These are phyloP conservation scores for Erythrolamprus reginae DNA, from an alignment of 2,113 vertebrate species.

Conservation along the genomic window DNA sequence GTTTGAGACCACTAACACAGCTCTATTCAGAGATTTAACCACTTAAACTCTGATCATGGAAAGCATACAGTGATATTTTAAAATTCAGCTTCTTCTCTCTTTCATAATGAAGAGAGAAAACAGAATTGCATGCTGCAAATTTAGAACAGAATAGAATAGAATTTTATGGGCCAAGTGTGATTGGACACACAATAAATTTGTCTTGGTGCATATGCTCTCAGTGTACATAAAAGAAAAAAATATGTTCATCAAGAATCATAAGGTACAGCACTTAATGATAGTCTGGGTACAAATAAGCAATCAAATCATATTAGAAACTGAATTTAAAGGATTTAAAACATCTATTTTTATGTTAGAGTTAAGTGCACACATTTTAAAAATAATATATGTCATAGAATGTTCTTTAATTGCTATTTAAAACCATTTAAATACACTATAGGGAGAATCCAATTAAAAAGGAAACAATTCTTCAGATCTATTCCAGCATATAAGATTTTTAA, in stretches of 20 bases:
- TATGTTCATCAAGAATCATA: no score
- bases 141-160: no score
- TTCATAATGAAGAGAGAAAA: slow-evolving; percentile 9
- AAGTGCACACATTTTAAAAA: not conserved
- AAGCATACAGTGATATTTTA: not conserved
- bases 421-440: slow-evolving; percentile 18
- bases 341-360: no score
- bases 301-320: no score
- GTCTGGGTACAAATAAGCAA: no score
- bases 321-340: no score
- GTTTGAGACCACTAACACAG: not conserved
- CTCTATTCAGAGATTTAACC: not conserved
- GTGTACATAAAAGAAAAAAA: no score
- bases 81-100: slow-evolving; percentile 19
- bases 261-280: no score
- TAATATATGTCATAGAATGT: not conserved
- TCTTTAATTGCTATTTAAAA: not conserved
- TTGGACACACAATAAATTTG: no score
- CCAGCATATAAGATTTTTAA: not conserved
- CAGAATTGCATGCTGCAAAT: not conserved
- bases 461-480: slow-evolving; percentile 8
- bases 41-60: slow-evolving; percentile 11
- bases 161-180: no score
- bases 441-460: not conserved
- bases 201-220: no score